Percentiles rank a stretch among this genome's conserved stretches.
Evolutionary conservation across 2,113 vertebrate genomes (phyloP).

Genomic region (Zosterops borbonicus): DNA sequence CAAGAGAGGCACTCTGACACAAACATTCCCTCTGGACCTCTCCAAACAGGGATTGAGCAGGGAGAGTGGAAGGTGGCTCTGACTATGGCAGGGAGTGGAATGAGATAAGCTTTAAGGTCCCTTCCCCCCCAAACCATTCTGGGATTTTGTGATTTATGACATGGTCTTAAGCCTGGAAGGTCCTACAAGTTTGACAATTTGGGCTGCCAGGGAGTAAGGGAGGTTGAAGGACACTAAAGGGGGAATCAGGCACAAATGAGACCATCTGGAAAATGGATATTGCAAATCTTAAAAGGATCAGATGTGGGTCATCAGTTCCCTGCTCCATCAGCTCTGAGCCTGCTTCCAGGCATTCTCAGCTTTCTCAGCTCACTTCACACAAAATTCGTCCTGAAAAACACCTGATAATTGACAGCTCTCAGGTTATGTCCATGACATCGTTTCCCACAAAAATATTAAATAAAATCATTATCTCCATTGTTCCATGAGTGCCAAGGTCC

Average conservation of each 20-base stretch:
- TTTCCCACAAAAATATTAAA: background rate
- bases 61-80: background rate
- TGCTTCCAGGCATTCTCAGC: background rate
- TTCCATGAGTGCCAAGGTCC: background rate
- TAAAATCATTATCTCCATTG: background rate
- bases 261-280: background rate
- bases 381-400: background rate
- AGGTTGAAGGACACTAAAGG: background rate
- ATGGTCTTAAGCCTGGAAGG: too few relatives aligned
- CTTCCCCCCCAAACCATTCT: background rate
- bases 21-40: background rate
- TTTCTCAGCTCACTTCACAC: background rate
- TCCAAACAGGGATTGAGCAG: background rate
- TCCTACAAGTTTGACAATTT: background rate
- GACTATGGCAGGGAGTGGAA: accelerated
- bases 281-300: background rate
- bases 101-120: accelerated
- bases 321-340: background rate
- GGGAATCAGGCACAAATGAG: background rate
- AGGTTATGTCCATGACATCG: accelerated
- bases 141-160: background rate
- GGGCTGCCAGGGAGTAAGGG: background rate
- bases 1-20: background rate
- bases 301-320: background rate
- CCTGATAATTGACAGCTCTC: background rate